Evolutionary conservation across 1,140 invertebrate species (phyloP).

Genomic region (Batillaria attramentaria): DNA sequence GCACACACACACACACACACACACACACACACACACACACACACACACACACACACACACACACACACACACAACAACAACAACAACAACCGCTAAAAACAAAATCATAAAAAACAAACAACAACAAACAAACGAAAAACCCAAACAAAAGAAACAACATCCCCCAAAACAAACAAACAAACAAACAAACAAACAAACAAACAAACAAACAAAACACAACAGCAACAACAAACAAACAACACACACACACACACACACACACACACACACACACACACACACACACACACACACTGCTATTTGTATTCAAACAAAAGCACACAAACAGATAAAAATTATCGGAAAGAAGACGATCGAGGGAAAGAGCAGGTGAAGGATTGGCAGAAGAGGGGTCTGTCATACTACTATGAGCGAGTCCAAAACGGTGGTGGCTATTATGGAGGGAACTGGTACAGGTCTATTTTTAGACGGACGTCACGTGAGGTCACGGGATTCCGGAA

Average conservation of each 20-base stretch:
- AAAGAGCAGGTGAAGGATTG: too few species aligned
- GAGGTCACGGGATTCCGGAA: too few species aligned
- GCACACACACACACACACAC: slow-evolving; percentile 5
- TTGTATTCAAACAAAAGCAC: too few species aligned
- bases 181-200: background rate
- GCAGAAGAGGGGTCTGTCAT: too few species aligned
- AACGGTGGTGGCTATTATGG: too few species aligned
- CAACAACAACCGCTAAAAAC: background rate
- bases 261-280: background rate
- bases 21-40: background rate
- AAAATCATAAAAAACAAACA: background rate
- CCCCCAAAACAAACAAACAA: background rate
- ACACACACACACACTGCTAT: too few species aligned
- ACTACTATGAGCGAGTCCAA: too few species aligned
- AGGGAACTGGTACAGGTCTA: too few species aligned
- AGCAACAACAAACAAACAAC: background rate
- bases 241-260: background rate
- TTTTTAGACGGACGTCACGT: too few species aligned
- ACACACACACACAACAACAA: slow-evolving; percentile 10
- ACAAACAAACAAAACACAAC: background rate
- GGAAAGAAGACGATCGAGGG: too few species aligned
- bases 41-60: slow-evolving; percentile 6
- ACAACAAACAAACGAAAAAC: background rate
- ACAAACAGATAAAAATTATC: too few species aligned
- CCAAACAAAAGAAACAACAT: background rate